Evolutionary conservation across 2,797 vertebrate species (phyloP).

Genomic region (Micromesistius poutassou): DNA sequence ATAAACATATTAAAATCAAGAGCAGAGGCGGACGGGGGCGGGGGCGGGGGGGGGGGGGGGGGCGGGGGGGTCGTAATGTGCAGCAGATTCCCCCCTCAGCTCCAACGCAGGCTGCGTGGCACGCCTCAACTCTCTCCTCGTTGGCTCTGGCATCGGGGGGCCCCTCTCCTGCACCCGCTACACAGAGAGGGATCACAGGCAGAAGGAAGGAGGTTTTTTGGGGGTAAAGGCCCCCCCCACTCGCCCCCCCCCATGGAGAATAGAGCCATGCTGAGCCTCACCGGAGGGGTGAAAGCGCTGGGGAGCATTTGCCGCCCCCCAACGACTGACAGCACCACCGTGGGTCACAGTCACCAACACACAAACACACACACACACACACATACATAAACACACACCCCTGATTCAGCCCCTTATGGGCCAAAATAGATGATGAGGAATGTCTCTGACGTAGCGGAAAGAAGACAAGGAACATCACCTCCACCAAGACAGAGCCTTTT

Average conservation of each 20-base stretch:
- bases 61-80: slow-evolving; percentile 84
- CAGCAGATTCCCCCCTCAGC: slow-evolving; percentile 85
- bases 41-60: too few relatives aligned
- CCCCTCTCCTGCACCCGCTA: slow-evolving; percentile 73
- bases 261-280: slow-evolving; percentile 55
- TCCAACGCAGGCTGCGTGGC: slow-evolving; percentile 88
- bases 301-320: slow-evolving; percentile 41
- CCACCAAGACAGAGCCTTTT: slow-evolving; percentile 70
- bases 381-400: slow-evolving; percentile 16
- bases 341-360: neutral
- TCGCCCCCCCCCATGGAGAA: slow-evolving; percentile 16
- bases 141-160: slow-evolving; percentile 90
- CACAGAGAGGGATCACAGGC: slow-evolving; percentile 64
- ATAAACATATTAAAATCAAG: slow-evolving; percentile 91
- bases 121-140: slow-evolving; percentile 71
- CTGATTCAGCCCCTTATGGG: slow-evolving; percentile 56
- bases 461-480: slow-evolving; percentile 67
- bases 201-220: slow-evolving; percentile 72
- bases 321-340: neutral
- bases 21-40: slow-evolving; percentile 83
- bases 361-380: neutral
- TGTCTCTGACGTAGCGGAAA: slow-evolving; percentile 52
- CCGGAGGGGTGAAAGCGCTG: slow-evolving; percentile 30
- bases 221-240: slow-evolving; percentile 47
- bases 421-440: slow-evolving; percentile 74